Base-by-base conservation (phyloP, 1,140 invertebrate species). In the Acromyrmex charruanus region DNA sequence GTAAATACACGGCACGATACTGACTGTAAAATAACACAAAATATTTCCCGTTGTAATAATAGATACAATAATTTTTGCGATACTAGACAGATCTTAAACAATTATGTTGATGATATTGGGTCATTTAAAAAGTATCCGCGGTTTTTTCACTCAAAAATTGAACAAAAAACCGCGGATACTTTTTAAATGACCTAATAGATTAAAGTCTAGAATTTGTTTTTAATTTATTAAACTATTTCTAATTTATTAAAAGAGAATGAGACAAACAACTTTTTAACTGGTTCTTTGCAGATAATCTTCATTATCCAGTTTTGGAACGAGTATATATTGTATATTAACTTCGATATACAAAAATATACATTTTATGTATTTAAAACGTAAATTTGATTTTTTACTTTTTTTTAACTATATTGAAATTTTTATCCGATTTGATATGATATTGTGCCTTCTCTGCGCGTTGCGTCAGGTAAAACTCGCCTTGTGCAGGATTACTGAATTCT, bases 401-500 rank as follows among this genome's bases (percentile, higher is more conserved):
- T 16, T 51, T 10, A 12, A 53, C 16, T 18, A 0, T 75, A 25
- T 21, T 6, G 10, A 31, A 75, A 25, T 61, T 77, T 77, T 5
- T 59, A 2, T 7, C 7, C 28, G n/a, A 61, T 31, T 35, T 86
- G 28, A 88, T 82, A 80, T 59, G 28, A 31, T 31, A 25, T 25
- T 25, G 25, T 71, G 49, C 77, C 49, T 53, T 53, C 65, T 91
- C 81, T 71, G 87, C 92, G 87, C 85, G 86, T 93, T 89, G 82
- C 90, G 71, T 92, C 86, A 53, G 71, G 80, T 79, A 91, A 93
- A 93, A 92, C 88, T 93, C 89, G 84, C 86, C 88, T 93, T 91
- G 91, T 91, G 87, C 89, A 92, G 80, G 75, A 87, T 74, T 77
- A 74, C 91, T 81, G 49, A 81, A 82, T 91, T 72, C 84, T 88